These are phyloP conservation scores for Cygnus olor DNA, from an alignment of 2,797 vertebrate genomes.

Conservation along the genomic window DNA sequence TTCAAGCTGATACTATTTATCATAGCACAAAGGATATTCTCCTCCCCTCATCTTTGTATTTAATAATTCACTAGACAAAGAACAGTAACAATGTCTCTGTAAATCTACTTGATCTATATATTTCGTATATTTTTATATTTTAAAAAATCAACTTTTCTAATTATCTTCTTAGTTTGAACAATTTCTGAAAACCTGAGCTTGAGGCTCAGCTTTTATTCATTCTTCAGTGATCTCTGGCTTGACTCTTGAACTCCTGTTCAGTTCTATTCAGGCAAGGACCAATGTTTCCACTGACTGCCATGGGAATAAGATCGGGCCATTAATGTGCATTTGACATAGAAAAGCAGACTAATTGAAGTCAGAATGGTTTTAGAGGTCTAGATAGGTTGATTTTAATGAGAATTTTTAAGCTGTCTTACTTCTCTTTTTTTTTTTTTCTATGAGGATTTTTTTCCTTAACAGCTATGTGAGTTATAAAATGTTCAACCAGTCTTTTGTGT, in stretches of 20 bases:
- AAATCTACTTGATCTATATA: not conserved
- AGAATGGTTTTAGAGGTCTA: constrained; percentile 38
- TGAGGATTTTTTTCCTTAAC: not conserved
- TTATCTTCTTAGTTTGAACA: not conserved
- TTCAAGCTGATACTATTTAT: not conserved
- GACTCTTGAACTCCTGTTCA: constrained; percentile 15
- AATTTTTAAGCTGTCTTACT: constrained; percentile 22
- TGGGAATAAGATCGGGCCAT: not conserved
- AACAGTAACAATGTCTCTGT: not conserved
- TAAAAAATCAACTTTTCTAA: not conserved
- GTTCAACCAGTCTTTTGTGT: constrained; percentile 44
- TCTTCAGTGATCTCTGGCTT: not conserved
- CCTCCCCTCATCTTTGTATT: not conserved
- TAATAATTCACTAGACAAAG: not conserved
- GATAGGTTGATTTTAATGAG: constrained; percentile 54
- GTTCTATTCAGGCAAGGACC: not conserved
- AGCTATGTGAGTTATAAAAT: not conserved
- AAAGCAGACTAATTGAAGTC: constrained; percentile 34
- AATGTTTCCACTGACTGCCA: not conserved
- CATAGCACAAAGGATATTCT: not conserved
- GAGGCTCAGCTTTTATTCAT: constrained; percentile 33
- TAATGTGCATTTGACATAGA: not conserved
- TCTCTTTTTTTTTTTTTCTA: not conserved
- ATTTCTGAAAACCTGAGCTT: not conserved
- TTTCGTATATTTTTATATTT: not conserved